phyloP scores from a whole-genome alignment of 2,113 vertebrate species.

The Maccullochella peelii region DNA sequence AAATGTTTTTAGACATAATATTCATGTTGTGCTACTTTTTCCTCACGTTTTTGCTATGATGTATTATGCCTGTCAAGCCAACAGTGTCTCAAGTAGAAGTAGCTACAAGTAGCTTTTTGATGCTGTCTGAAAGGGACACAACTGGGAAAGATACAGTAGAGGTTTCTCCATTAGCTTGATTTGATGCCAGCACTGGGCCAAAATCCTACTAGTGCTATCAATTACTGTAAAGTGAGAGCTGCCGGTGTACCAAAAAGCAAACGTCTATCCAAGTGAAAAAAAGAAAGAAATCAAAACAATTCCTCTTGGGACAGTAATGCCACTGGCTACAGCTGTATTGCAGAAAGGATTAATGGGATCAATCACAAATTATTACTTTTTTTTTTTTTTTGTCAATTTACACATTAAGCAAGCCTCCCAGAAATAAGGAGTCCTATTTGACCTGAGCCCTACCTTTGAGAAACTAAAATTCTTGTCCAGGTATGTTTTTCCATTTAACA shows the following conservation, averaged over 20 bases:
- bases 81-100: not conserved
- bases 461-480: conserved; percentile 5
- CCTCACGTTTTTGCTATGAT: not conserved
- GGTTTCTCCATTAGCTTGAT: not conserved
- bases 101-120: not conserved
- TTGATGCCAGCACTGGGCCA: not conserved
- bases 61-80: not conserved
- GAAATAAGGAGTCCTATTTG: not conserved
- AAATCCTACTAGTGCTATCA: not conserved
- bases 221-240: not conserved
- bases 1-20: not conserved
- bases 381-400: conserved; percentile 18
- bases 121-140: conserved; percentile 19
- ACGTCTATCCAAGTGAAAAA: not conserved
- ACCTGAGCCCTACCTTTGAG: not conserved
- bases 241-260: not conserved
- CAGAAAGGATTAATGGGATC: conserved; percentile 17
- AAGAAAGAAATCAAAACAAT: not conserved
- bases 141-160: not conserved
- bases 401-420: not conserved
- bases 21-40: not conserved
- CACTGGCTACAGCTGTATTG: not conserved
- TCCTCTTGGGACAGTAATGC: not conserved
- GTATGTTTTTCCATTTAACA: not conserved
- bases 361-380: conserved; percentile 22